Conservation (phyloP, 2,888 invertebrate species). For the Melieria picta region DNA sequence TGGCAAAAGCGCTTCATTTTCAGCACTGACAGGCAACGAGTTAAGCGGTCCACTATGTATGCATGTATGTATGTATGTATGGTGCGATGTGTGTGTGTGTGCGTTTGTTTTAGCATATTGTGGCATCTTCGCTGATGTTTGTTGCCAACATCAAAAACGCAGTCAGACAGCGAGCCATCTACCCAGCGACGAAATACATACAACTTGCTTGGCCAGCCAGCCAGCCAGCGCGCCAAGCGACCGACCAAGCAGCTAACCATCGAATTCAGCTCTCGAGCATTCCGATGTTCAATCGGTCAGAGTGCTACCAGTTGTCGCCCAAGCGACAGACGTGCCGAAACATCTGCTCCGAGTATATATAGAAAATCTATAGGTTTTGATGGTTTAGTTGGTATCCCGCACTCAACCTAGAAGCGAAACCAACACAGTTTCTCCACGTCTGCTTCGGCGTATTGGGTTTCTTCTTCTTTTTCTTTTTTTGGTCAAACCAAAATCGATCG, state of each 20-base stretch:
- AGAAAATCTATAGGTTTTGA: slow-evolving; percentile 65
- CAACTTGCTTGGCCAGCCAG: slow-evolving; percentile 31
- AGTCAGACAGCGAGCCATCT: slow-evolving; percentile 26
- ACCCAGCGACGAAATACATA: slow-evolving; percentile 26
- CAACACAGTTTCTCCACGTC: slow-evolving; percentile 49
- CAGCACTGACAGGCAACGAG: slow-evolving; percentile 14
- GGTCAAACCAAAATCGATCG: slow-evolving; percentile 55
- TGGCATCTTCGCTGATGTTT: slow-evolving; percentile 36
- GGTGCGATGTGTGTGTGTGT: neutral
- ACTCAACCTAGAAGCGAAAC: slow-evolving; percentile 64
- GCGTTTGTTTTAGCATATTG: slow-evolving; percentile 40
- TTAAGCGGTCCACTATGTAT: neutral
- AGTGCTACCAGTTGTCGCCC: slow-evolving; percentile 64
- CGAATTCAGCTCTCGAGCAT: slow-evolving; percentile 36
- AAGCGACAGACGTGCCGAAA: slow-evolving; percentile 48
- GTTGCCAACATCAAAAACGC: slow-evolving; percentile 34
- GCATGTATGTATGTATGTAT: neutral
- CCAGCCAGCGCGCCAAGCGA: slow-evolving; percentile 35
- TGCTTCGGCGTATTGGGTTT: slow-evolving; percentile 33
- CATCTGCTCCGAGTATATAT: slow-evolving; percentile 62
- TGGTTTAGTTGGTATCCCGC: slow-evolving; percentile 66
- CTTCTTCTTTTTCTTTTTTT: slow-evolving; percentile 33
- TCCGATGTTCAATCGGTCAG: slow-evolving; percentile 52
- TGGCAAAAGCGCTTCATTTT: slow-evolving; percentile 31
- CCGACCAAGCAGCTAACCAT: slow-evolving; percentile 4